Percentiles rank a stretch among this genome's conserved stretches.
Conservation (phyloP, 2,797 vertebrate genomes). For the Xenops minutus region DNA sequence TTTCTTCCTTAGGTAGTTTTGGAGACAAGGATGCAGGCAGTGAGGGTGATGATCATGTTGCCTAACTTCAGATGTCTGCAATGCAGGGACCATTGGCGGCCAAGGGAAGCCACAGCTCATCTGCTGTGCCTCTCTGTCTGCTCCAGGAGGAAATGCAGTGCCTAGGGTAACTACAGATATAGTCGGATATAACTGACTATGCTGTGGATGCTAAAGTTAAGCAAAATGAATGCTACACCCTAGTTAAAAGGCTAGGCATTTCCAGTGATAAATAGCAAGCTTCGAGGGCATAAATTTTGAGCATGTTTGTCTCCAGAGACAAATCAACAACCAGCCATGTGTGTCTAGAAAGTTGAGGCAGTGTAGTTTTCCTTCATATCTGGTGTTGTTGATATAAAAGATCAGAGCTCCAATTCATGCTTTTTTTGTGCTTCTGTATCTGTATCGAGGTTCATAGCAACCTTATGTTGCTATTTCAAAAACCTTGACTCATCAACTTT, state of each 20-base stretch:
- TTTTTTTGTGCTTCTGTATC: neutral
- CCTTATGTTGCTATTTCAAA: neutral
- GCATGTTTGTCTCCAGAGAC: neutral
- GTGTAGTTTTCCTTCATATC: neutral
- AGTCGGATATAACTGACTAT: neutral
- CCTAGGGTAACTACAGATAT: neutral
- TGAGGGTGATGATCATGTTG: accelerated
- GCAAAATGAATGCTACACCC: neutral
- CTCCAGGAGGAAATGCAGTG: neutral
- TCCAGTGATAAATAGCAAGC: neutral
- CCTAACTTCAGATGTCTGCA: neutral
- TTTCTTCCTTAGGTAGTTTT: accelerated
- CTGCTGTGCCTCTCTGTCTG: neutral
- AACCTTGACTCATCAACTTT: neutral
- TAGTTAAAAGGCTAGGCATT: neutral
- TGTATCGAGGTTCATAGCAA: neutral
- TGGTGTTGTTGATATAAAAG: neutral
- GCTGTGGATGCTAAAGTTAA: neutral
- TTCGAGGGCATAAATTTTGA: neutral
- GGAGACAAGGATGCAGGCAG: neutral
- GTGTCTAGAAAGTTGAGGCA: neutral
- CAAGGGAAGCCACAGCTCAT: neutral
- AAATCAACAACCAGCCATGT: neutral
- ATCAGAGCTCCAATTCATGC: neutral
- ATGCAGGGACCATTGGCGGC: neutral